Base-by-base conservation (phyloP, 2,113 vertebrate species). In the Pluvialis apricaria region DNA sequence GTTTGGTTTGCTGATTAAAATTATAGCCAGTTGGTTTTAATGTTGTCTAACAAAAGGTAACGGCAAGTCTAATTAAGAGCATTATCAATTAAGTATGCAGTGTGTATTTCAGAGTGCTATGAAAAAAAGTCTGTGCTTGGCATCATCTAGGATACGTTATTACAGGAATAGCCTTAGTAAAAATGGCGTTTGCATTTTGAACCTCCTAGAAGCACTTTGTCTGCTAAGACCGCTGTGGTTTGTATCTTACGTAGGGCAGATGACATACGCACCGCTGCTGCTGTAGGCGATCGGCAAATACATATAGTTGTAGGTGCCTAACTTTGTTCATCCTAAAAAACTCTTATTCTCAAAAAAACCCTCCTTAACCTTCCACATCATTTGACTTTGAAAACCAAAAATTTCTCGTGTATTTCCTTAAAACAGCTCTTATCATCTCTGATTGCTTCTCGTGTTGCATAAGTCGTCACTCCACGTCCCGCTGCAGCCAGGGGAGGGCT, bases 261-360 rank as follows among this genome's bases (percentile, higher is more conserved):
- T 7, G 6, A 5, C 44, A 0, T 2, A 5, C 0, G 1, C 3
- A 6, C 49, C 1, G 2, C 57, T 42, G 19, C 18, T 4, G 36
- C 64, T 25, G 44, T 3, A 4, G 45, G 28, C 1, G 5, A 4
- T 13, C 28, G 8, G 19, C 51, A 9, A 1, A 45, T 9, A 4
- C 1, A 3, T 10, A 4, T 0, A 6, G 47, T 4, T 36, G 58
- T 11, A 40, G 60, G 19, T 13, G 11, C 40, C 38, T 13, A 5
- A 15, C 29, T 60, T 68, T 20, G 34, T 9, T 22, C 21, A 11
- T 28, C 60, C 54, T 26, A 7, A 34, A 54, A 28, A 13, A 21
- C 34, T n/a, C 34, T 2, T 13, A 4, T 25, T 51, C 69, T 89
- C 36, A 58, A 82, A 44, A 81, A 31, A 42, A 9, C 1, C 11